phyloP scores from a whole-genome alignment of 2,888 invertebrate species.

The Andrena bicolor region DNA sequence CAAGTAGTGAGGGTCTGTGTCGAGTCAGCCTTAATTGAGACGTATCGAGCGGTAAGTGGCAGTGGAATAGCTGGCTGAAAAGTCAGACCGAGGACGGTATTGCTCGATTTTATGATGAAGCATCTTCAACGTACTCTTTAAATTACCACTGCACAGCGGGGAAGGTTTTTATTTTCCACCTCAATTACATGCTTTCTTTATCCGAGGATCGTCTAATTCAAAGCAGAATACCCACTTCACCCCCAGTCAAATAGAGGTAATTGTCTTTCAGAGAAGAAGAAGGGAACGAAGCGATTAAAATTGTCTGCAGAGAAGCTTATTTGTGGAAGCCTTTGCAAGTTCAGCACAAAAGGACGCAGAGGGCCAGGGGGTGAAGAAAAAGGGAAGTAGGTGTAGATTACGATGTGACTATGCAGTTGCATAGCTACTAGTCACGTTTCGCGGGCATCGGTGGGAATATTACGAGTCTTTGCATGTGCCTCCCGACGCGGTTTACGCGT shows the following conservation, averaged over 20 bases:
- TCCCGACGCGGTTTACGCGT: conserved; percentile 25
- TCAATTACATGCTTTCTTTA: not conserved
- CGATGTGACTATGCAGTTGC: conserved; percentile 17
- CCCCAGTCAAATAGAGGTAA: not conserved
- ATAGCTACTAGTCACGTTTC: conserved; percentile 54
- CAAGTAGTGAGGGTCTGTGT: conserved; percentile 51
- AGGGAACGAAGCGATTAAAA: conserved; percentile 30
- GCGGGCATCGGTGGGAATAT: conserved; percentile 64
- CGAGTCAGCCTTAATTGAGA: conserved; percentile 79
- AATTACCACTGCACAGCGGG: not conserved
- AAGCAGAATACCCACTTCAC: not conserved
- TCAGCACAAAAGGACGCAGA: conserved; percentile 24
- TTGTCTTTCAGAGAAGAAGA: not conserved
- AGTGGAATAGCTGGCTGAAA: conserved; percentile 71
- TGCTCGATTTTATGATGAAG: not conserved
- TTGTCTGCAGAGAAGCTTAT: conserved; percentile 36
- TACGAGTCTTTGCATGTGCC: conserved; percentile 60
- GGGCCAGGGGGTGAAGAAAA: conserved; percentile 18
- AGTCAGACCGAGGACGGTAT: conserved; percentile 61
- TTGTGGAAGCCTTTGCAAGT: conserved; percentile 27
- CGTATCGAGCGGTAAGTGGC: conserved; percentile 78
- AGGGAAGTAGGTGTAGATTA: conserved; percentile 20
- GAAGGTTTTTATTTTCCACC: not conserved
- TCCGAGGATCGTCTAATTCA: conserved; percentile 6
- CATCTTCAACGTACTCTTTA: not conserved